Percentiles rank a stretch among this genome's conserved stretches.
These are phyloP conservation scores for Muschampia plurimacula DNA, from an alignment of 2,888 invertebrate genomes.

Conservation along the genomic window DNA sequence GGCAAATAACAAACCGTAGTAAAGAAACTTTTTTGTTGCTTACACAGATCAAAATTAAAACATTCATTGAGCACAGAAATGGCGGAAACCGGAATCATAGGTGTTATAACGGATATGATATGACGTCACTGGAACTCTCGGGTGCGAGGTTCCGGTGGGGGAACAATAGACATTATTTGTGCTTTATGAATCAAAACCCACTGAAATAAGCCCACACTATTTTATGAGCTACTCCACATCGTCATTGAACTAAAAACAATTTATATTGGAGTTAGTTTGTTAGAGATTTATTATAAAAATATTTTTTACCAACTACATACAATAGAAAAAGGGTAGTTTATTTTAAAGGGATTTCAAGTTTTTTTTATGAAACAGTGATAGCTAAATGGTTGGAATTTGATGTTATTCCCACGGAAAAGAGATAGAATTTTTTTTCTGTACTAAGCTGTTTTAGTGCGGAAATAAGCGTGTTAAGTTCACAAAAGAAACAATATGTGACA, in stretches of 20 bases:
- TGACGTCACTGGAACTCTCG: constrained; percentile 68
- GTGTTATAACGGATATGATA: constrained; percentile 66
- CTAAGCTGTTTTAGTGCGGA: no score
- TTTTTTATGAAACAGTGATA: no score
- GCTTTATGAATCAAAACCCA: constrained; percentile 53
- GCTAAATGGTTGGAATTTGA: no score
- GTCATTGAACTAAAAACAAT: background rate
- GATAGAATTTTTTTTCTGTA: no score
- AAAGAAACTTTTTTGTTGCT: background rate
- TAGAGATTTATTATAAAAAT: no score
- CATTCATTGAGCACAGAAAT: constrained; percentile 35
- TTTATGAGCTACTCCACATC: background rate
- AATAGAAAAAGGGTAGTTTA: no score
- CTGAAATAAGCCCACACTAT: constrained; percentile 39
- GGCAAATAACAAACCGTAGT: background rate
- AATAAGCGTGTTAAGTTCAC: no score
- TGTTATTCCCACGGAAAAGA: no score
- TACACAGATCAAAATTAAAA: constrained; percentile 25
- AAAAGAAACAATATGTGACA: no score
- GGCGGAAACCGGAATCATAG: constrained; percentile 62
- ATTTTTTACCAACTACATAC: no score
- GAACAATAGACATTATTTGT: constrained; percentile 60
- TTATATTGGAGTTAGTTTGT: background rate
- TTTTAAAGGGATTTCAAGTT: no score
- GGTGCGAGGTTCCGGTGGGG: constrained; percentile 63